These are phyloP conservation scores for Lerista edwardsae DNA, from an alignment of 2,797 vertebrate species.

Conservation along the genomic window DNA sequence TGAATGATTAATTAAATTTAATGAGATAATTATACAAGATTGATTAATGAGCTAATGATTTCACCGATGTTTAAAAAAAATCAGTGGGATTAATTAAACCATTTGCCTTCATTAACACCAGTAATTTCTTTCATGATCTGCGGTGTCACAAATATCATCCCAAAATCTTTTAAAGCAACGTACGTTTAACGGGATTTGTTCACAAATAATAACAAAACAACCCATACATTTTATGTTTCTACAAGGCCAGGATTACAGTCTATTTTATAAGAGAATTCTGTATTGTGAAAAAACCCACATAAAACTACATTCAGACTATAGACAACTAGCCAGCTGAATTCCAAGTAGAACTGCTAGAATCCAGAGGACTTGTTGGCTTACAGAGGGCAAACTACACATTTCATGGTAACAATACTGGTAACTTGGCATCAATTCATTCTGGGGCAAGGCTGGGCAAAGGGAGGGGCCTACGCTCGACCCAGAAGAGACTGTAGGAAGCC, in stretches of 20 bases:
- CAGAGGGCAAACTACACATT: neutral
- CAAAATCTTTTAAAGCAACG: neutral
- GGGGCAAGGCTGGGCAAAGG: no score
- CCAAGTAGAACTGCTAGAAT: neutral
- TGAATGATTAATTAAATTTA: no score
- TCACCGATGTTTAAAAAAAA: no score
- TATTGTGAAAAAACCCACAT: fast-evolving
- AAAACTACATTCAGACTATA: neutral
- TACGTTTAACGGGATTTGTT: neutral
- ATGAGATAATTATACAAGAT: no score
- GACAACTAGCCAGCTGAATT: neutral
- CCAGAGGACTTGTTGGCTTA: neutral
- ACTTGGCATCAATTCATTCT: no score
- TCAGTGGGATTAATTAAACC: neutral
- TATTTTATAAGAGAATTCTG: neutral
- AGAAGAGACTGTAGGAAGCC: no score
- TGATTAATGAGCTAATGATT: no score
- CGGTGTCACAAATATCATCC: fast-evolving
- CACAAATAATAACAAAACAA: neutral
- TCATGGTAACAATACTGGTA: no score
- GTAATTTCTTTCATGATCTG: fast-evolving
- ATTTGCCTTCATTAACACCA: fast-evolving
- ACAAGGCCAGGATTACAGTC: neutral
- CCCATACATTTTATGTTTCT: neutral
- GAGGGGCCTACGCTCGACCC: no score